A percentile compares a stretch with the other conserved stretches of the same genome.
Evolutionary conservation across 2,113 vertebrate genomes (phyloP).

Genomic region (Circaetus cinerascens): DNA sequence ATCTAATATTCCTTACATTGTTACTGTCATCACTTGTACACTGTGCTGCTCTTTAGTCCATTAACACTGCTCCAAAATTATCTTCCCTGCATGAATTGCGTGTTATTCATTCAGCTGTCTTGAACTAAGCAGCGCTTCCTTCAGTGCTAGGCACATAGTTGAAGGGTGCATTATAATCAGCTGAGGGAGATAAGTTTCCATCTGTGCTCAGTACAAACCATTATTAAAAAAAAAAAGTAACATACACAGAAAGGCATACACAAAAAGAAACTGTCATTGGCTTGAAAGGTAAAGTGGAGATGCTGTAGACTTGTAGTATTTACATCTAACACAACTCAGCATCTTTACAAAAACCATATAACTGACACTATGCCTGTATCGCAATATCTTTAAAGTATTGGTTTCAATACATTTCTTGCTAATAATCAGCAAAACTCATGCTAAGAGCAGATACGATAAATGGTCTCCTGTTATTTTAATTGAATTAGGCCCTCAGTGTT

Average conservation of each 20-base stretch:
- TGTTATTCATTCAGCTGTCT: constrained; percentile 12
- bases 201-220: not conserved
- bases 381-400: not conserved
- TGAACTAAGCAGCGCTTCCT: not conserved
- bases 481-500: not conserved
- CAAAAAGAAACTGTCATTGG: not conserved
- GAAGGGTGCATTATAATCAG: constrained; percentile 6
- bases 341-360: not conserved
- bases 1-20: not conserved
- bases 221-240: not conserved
- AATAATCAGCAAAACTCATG: not conserved
- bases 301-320: not conserved
- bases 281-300: not conserved
- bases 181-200: not conserved
- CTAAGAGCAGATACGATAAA: not conserved
- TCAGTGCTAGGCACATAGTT: not conserved
- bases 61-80: constrained; percentile 1
- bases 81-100: not conserved
- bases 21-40: not conserved
- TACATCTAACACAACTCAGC: not conserved
- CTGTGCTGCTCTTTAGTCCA: not conserved
- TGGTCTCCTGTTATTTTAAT: not conserved
- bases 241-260: not conserved
- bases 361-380: not conserved
- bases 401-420: not conserved